These are phyloP conservation scores for Mimumesa dahlbomi DNA, from an alignment of 2,888 invertebrate genomes.

Conservation along the genomic window DNA sequence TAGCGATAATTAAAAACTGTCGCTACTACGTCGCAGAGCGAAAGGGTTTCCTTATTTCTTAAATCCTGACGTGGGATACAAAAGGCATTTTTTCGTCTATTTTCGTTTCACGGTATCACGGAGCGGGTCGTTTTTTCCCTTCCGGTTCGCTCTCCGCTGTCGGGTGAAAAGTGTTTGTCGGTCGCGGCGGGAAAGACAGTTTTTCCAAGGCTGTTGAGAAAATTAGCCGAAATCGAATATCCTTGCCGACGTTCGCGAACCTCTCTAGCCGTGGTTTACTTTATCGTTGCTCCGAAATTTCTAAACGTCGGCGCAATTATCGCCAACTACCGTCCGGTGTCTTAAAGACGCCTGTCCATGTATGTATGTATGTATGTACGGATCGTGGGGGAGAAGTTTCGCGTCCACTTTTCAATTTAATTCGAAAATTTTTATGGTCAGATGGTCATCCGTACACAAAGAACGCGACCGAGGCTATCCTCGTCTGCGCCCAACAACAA, in stretches of 20 bases:
- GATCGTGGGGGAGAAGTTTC: constrained; percentile 4
- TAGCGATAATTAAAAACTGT: constrained; percentile 57
- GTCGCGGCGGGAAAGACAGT: no score
- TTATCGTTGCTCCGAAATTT: constrained; percentile 32
- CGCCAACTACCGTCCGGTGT: no score
- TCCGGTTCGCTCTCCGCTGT: constrained; percentile 1
- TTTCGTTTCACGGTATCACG: no score
- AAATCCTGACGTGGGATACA: constrained; percentile 34
- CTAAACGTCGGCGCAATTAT: no score
- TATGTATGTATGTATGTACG: no score
- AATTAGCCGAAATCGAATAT: no score
- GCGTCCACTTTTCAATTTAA: constrained; percentile 72
- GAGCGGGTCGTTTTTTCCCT: no score
- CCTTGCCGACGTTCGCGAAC: no score
- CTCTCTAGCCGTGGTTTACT: no score
- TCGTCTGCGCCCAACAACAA: constrained; percentile 76
- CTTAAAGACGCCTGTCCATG: no score
- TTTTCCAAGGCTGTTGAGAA: no score
- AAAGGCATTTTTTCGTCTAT: neutral
- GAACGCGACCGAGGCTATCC: constrained; percentile 51
- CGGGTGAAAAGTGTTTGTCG: no score
- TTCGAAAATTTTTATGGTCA: constrained; percentile 76
- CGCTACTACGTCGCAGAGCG: constrained; percentile 36
- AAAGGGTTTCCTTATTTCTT: constrained; percentile 48
- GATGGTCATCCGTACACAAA: constrained; percentile 70